Evolutionary conservation across 2,888 invertebrate species (phyloP).

Genomic region (Acronicta alni): DNA sequence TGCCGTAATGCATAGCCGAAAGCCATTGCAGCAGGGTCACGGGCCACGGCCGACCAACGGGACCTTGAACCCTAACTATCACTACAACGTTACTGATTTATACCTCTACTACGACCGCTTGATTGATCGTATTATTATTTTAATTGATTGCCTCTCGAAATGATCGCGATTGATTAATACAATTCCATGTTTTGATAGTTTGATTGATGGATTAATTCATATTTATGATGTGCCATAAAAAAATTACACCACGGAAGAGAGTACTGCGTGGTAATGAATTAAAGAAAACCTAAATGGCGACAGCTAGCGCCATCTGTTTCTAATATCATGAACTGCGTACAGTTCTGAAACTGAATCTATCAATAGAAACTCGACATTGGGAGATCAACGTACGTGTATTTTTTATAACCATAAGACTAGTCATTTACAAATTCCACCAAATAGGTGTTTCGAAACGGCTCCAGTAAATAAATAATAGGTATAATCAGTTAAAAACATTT

Average conservation of each 20-base stretch:
- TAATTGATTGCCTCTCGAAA: conserved; percentile 42
- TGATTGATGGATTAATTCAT: conserved; percentile 19
- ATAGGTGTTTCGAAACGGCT: conserved; percentile 17
- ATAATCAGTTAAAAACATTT: conserved; percentile 38
- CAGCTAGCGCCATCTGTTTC: conserved; percentile 50
- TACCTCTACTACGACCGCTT: conserved; percentile 44
- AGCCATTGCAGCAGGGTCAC: conserved; percentile 47
- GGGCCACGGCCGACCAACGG: conserved; percentile 55
- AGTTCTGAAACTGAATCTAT: conserved; percentile 35
- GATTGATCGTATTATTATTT: conserved; percentile 45
- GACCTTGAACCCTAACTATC: conserved; percentile 61
- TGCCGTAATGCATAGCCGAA: conserved; percentile 50
- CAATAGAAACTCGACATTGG: conserved; percentile 47
- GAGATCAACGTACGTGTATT: conserved; percentile 38
- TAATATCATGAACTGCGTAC: conserved; percentile 28
- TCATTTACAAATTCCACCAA: conserved; percentile 29
- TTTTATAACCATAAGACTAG: conserved; percentile 16
- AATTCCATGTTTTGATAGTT: conserved; percentile 32
- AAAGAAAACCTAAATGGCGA: not conserved
- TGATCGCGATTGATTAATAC: conserved; percentile 29
- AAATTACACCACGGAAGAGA: not conserved
- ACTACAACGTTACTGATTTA: conserved; percentile 52
- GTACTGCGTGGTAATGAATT: not conserved
- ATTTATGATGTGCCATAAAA: conserved; percentile 3
- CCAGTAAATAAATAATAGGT: conserved; percentile 20